These are phyloP conservation scores for Oxystoma pomonae DNA, from an alignment of 2,888 invertebrate species.

Conservation along the genomic window DNA sequence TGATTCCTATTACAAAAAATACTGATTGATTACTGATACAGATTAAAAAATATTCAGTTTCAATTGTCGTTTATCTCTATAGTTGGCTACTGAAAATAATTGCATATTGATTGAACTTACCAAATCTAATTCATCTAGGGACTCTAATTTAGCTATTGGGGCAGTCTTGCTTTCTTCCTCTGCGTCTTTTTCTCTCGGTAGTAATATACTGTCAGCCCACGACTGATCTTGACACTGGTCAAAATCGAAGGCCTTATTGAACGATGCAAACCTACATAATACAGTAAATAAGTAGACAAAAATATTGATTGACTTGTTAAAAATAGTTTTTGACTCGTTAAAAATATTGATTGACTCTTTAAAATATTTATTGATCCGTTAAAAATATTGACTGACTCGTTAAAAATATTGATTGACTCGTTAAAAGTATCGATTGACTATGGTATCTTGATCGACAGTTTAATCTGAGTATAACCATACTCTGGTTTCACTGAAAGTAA, in stretches of 20 bases:
- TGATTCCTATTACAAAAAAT: background rate
- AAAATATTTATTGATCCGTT: too few relatives aligned
- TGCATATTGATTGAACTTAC: constrained; percentile 34
- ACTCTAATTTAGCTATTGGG: constrained; percentile 63
- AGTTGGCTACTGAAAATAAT: background rate
- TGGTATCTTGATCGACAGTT: background rate
- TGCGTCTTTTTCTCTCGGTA: constrained; percentile 33
- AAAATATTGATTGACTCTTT: background rate
- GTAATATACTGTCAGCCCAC: constrained; percentile 34
- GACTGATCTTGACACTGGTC: constrained; percentile 38
- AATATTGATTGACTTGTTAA: background rate
- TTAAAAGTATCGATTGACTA: background rate
- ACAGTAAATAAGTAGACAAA: background rate
- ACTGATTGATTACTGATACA: background rate
- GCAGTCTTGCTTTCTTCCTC: constrained; percentile 45
- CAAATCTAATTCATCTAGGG: constrained; percentile 60
- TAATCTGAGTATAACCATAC: too few relatives aligned
- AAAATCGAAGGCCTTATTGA: constrained; percentile 47
- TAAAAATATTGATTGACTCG: background rate
- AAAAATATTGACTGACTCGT: background rate
- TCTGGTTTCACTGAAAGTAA: too few relatives aligned
- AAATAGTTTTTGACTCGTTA: background rate
- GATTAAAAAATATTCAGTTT: background rate
- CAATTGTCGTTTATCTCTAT: background rate
- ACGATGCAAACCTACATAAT: constrained; percentile 44